Base-by-base conservation (phyloP, 53 echinoderm and acorn worm species). In the Crossaster papposus region DNA sequence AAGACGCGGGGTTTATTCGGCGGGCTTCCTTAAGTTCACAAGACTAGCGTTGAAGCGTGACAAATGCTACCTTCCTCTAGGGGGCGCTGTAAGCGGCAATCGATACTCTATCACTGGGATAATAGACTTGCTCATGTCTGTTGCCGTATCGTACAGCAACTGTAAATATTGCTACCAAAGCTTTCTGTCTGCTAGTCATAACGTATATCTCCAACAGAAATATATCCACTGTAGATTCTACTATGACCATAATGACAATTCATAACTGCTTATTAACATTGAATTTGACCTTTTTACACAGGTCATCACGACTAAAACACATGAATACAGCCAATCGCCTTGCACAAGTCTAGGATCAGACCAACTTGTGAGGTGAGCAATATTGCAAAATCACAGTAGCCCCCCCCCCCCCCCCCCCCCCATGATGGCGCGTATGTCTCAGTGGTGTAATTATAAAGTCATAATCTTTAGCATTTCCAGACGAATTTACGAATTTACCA, bases 21-120 rank as follows among this genome's bases (percentile, higher is more conserved):
- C 83, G 30, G 83, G 83, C 83, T 70, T 70, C 83, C 83, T 83
- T 30, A 51, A 51, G 73, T 85, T 73, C 85, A 54, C 87, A 35
- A 64, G 64, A 84, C 65, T 63, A 64, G 87, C 77, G 77, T 23
- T 77, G 77, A 62, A 87, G 87, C 87, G 77, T 87, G 77, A 34
- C 77, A 62, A 87, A 76, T 75, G 76, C 76, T 58, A 65, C 36
- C 87, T 76, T 14, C 77, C 77, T 58, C 17, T 33, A 77, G 87
- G 87, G 76, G 87, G 87, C 76, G 87, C 77, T 77, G 14, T 76
- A 17, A 63, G 87, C 76, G 3, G 35, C 10, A 87, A 87, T 87
- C 87, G 77, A 87, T 87, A 87, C 36, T 9, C 77, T 52, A 58
- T 58, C 83, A 44, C 44, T 14, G 30, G 54, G 52, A 73, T 53